Percentiles rank a stretch among this genome's conserved stretches.
Evolutionary conservation across 2,888 invertebrate genomes (phyloP).

Genomic region (Dendrolimus houi): DNA sequence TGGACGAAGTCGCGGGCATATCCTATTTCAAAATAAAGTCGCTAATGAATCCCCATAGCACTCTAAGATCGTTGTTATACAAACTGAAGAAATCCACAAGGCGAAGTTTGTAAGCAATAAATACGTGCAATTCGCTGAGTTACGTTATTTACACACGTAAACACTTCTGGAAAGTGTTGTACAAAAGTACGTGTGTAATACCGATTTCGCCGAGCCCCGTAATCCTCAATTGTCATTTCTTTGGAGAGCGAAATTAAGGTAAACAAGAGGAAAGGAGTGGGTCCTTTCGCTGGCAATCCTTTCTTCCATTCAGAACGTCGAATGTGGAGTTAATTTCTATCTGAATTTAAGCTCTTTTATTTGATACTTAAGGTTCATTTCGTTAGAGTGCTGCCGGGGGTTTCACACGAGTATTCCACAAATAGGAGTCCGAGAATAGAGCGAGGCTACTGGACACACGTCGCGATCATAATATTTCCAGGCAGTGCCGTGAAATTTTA

Average conservation of each 20-base stretch:
- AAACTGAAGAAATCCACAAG: not conserved
- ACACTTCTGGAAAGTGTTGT: slow-evolving; percentile 26
- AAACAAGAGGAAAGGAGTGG: slow-evolving; percentile 66
- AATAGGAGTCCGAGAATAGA: slow-evolving; percentile 74
- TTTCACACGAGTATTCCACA: slow-evolving; percentile 65
- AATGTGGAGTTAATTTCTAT: slow-evolving; percentile 15
- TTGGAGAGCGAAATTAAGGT: slow-evolving; percentile 65
- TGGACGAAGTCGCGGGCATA: too few species aligned
- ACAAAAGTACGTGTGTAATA: slow-evolving; percentile 32
- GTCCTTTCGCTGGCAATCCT: slow-evolving; percentile 55
- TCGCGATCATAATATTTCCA: slow-evolving; percentile 58
- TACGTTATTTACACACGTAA: slow-evolving; percentile 11
- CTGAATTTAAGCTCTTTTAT: slow-evolving; percentile 39
- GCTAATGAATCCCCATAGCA: not conserved
- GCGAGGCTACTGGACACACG: slow-evolving; percentile 70
- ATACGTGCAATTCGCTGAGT: not conserved
- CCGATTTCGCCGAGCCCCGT: slow-evolving; percentile 41
- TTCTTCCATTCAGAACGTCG: slow-evolving; percentile 33
- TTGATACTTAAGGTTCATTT: slow-evolving; percentile 44
- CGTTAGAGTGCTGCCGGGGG: slow-evolving; percentile 32
- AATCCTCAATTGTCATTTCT: slow-evolving; percentile 63
- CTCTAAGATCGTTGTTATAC: not conserved
- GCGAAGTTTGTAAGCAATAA: not conserved
- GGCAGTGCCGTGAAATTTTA: slow-evolving; percentile 41
- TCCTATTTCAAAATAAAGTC: not conserved